Percentiles rank a stretch among this genome's conserved stretches.
Evolutionary conservation across 1,140 invertebrate species (phyloP).

Genomic region (Drosophila setifemur): DNA sequence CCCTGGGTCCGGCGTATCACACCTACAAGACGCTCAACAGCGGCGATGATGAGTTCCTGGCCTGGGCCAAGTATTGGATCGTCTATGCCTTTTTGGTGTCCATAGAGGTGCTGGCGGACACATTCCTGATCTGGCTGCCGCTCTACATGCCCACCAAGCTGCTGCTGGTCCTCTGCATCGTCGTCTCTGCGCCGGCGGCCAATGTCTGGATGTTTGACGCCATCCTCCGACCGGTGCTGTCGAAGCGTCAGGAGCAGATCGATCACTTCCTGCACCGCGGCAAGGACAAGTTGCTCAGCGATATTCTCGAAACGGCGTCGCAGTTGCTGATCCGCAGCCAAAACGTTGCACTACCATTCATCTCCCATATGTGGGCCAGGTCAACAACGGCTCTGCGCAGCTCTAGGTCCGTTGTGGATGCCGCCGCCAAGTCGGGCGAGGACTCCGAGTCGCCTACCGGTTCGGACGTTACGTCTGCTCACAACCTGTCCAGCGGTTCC

Average conservation of each 20-base stretch:
- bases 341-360: neutral
- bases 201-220: slow-evolving; percentile 62
- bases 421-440: neutral
- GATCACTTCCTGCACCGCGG: slow-evolving; percentile 41
- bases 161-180: slow-evolving; percentile 46
- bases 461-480: neutral
- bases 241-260: slow-evolving; percentile 26
- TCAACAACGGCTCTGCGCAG: neutral
- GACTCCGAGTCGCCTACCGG: neutral
- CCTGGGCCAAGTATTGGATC: slow-evolving; percentile 63
- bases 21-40: slow-evolving; percentile 36
- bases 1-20: slow-evolving; percentile 45
- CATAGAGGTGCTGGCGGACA: slow-evolving; percentile 40
- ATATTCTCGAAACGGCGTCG: neutral
- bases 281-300: slow-evolving; percentile 27
- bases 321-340: neutral
- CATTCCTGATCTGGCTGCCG: slow-evolving; percentile 45
- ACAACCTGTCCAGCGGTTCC: neutral
- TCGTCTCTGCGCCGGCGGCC: slow-evolving; percentile 44
- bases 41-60: slow-evolving; percentile 8
- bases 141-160: slow-evolving; percentile 51
- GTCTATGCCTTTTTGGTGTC: slow-evolving; percentile 46
- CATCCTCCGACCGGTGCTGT: slow-evolving; percentile 40
- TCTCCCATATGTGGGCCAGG: slow-evolving; percentile 10
- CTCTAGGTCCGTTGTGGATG: neutral